Base-by-base conservation (phyloP, 2,797 vertebrate species). In the Steatocranus sp. region DNA sequence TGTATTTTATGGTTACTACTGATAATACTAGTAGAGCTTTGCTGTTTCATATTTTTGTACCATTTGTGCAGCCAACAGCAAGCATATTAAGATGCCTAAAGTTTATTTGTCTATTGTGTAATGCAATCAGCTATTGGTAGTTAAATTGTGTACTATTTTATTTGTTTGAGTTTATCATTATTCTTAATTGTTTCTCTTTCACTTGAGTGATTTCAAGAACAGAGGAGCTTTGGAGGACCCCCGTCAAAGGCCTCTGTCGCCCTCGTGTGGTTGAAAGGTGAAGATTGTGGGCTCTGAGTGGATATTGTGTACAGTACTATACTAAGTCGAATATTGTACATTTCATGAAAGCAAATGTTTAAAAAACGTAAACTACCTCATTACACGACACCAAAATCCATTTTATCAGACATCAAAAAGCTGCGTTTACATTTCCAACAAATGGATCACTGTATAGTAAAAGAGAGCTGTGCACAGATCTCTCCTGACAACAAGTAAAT, bases 61-160 rank as follows among this genome's bases (percentile, higher is more conserved):
- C 66, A 27, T 70, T 70, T 43, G 41, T 43, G 41, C 23, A 18
- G 66, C 23, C 41, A 46, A 5, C 15, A 30, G 41, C 66, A 73
- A 12, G 2, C 23, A 46, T 27, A 73, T 18, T 0, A 41, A 23
- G 20, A 53, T 53, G 23, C 49, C 49, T 23, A 23, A 11, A 70
- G 14, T 27, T 70, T 73, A 46, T 70, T 27, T 46, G 25, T 8
- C 66, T 48, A 8, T 48, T 12, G 17, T 70, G 23, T 70, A 7
- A 43, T 27, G 23, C 14, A 25, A 5, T 18, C 8, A 46, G 23
- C 23, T 43, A 70, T 70, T 18, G 6, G 3, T 46, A 18, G 23
- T 30, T 70, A 5, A 30, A 70, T 18, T 17, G 10, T 70, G 23
- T 11, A 0, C 20, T 17, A 0, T 70, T 70, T 70, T 0, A 70